These are phyloP conservation scores for Ceratotherium simum DNA, from an alignment of 2,113 vertebrate species.

Conservation along the genomic window DNA sequence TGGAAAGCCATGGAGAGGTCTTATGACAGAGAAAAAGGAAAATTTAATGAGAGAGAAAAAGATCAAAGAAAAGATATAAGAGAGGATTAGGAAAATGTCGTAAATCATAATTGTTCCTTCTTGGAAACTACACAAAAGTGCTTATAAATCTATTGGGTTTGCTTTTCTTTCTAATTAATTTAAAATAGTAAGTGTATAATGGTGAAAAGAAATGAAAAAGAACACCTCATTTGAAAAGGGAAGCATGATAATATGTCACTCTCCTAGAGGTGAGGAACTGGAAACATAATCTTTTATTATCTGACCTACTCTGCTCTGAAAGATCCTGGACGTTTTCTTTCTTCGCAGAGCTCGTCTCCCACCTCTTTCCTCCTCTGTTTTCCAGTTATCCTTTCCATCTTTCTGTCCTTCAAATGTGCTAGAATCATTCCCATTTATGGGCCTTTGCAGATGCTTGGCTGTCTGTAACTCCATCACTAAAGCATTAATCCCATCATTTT, in stretches of 20 bases:
- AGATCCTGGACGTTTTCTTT: not conserved
- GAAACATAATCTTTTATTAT: not conserved
- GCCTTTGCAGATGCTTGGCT: not conserved
- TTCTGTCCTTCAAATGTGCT: not conserved
- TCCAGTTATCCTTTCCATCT: not conserved
- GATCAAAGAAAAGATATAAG: not conserved
- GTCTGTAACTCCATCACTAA: not conserved
- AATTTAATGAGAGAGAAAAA: not conserved
- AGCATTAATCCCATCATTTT: not conserved
- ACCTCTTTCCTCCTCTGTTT: not conserved
- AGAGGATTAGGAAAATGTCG: not conserved
- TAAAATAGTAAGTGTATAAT: not conserved
- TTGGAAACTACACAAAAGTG: not conserved
- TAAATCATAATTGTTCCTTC: not conserved
- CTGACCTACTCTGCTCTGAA: not conserved
- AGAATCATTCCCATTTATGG: not conserved
- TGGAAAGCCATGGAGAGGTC: not conserved
- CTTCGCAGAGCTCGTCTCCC: not conserved
- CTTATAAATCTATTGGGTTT: not conserved
- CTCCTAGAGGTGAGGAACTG: rapidly evolving
- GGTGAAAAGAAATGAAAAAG: not conserved
- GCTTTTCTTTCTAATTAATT: not conserved
- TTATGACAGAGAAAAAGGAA: not conserved
- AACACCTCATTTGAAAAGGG: not conserved
- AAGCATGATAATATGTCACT: not conserved